Percentiles rank a stretch among this genome's conserved stretches.
phyloP scores from a whole-genome alignment of 2,113 vertebrate species.

The Tachysurus vachellii region DNA sequence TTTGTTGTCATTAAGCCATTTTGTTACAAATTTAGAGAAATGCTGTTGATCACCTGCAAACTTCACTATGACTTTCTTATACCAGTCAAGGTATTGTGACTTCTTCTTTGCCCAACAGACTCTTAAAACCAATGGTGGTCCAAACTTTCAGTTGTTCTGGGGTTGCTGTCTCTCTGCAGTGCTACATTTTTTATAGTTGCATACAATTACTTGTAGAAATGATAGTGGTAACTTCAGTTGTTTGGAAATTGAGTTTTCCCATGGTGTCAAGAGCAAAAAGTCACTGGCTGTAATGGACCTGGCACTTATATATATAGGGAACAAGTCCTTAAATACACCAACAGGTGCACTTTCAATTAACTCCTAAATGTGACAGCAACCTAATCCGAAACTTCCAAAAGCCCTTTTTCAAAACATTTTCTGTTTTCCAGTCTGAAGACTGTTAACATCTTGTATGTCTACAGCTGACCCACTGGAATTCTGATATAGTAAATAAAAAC shows the following conservation, averaged over 20 bases:
- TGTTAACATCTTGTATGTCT: neutral
- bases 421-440: neutral
- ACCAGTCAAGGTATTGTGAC: no score
- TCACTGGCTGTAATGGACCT: neutral
- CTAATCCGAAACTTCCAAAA: neutral
- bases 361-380: neutral
- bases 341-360: neutral
- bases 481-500: neutral
- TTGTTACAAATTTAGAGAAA: neutral
- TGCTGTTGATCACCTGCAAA: neutral
- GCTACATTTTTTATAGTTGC: neutral
- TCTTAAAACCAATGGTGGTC: no score
- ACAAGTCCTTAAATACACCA: neutral
- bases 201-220: neutral
- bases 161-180: neutral
- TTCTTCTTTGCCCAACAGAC: no score
- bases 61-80: no score
- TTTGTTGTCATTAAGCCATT: neutral
- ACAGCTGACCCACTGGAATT: neutral
- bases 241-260: neutral
- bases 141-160: neutral
- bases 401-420: neutral
- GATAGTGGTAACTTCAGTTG: neutral
- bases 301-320: no score
- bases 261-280: neutral